phyloP scores from a whole-genome alignment of 2,113 vertebrate genomes.

The Pungitius pungitius region DNA sequence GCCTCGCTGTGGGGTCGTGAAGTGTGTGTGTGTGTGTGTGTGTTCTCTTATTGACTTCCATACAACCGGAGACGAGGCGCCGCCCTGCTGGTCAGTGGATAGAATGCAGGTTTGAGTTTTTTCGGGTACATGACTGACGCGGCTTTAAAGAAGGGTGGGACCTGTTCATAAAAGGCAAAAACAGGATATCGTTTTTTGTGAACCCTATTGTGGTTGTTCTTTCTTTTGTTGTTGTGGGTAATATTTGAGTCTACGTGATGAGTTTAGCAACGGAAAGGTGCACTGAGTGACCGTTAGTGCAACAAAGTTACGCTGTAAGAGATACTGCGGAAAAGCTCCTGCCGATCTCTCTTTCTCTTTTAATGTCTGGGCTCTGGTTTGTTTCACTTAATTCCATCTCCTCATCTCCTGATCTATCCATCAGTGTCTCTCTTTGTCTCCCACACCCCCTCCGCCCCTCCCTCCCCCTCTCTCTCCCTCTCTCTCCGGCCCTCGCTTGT shows the following conservation, averaged over 20 bases:
- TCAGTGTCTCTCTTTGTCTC: slow-evolving; percentile 48
- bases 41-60: too few species aligned
- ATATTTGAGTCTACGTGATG: neutral
- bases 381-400: slow-evolving; percentile 68
- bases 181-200: too few species aligned
- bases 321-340: slow-evolving; percentile 43
- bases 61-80: too few species aligned
- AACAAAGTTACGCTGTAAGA: slow-evolving; percentile 55
- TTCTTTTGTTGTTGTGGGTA: too few species aligned
- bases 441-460: slow-evolving; percentile 30
- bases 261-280: slow-evolving; percentile 9
- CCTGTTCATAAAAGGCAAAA: too few species aligned
- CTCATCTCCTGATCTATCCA: slow-evolving; percentile 60
- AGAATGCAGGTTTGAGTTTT: too few species aligned
- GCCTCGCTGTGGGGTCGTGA: slow-evolving; percentile 25
- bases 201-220: too few species aligned
- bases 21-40: slow-evolving; percentile 20
- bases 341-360: slow-evolving; percentile 32
- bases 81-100: too few species aligned
- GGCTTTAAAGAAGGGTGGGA: too few species aligned
- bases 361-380: slow-evolving; percentile 70
- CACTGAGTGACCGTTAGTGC: slow-evolving; percentile 36
- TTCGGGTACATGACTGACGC: too few species aligned
- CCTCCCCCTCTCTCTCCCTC: slow-evolving; percentile 42
- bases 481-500: slow-evolving; percentile 24